phyloP scores from a whole-genome alignment of 2,113 vertebrate genomes.

The Podarcis cretensis region DNA sequence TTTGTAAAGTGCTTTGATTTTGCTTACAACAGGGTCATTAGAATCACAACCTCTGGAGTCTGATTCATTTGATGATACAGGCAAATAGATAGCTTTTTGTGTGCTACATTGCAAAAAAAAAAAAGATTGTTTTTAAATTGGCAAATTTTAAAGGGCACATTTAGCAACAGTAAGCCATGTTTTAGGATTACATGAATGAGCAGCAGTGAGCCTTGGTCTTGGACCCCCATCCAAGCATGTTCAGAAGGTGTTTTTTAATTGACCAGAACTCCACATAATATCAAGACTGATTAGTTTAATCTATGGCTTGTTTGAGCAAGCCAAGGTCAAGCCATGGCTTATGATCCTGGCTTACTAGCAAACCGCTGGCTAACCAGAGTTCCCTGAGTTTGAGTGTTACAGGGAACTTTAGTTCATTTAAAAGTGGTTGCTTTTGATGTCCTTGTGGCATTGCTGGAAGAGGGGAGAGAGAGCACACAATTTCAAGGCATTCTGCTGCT shows the following conservation, averaged over 20 bases:
- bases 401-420: not conserved
- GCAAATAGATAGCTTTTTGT: not conserved
- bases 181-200: not conserved
- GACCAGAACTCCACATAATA: not conserved
- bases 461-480: too few species aligned
- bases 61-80: not conserved
- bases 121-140: not conserved
- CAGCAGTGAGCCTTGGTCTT: not conserved
- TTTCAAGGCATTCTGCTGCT: not conserved
- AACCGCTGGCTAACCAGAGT: not conserved
- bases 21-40: not conserved
- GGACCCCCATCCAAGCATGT: not conserved
- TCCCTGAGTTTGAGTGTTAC: not conserved
- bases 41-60: not conserved
- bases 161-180: not conserved
- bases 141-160: not conserved
- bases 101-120: not conserved
- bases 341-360: not conserved
- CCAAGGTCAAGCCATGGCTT: not conserved
- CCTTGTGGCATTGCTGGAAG: not conserved
- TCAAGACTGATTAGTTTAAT: not conserved
- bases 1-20: not conserved
- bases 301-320: not conserved
- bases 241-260: not conserved
- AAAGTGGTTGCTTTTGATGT: not conserved